Base-by-base conservation (phyloP, 1,140 invertebrate species). In the Drosophila pandora region DNA sequence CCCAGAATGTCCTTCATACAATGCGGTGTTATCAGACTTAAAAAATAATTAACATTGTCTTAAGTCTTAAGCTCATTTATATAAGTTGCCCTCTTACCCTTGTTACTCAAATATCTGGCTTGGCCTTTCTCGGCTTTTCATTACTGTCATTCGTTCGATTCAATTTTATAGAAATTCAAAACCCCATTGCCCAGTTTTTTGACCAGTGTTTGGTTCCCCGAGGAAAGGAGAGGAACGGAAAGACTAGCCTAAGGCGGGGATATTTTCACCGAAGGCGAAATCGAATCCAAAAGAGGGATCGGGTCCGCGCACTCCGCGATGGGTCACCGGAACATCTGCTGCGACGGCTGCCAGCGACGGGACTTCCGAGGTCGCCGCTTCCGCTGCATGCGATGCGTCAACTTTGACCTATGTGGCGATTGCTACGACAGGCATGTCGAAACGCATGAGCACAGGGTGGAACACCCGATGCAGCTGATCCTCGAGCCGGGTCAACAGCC, bases 391-490 rank as follows among this genome's bases (percentile, higher is more conserved):
- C 83, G 75, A 6, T 87, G 83, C 23, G 30, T 49, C 21, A 79
- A 79, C 63, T 87, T 76, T 34, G 84, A 87, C 43, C 75, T 87
- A 0, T 87, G 83, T 49, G 47, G 60, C n/a, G 63, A 79, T 2
- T 87, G 83, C 60, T 87, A 72, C 49, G 79, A 87, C 17, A 57
- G 55, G 37, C 63, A 50, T 6, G 43, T 83, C 2, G 67, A 88
- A 48, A 83, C 79, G 2, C 59, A 54, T 17, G 53, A 69, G 1
- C 83, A 87, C 45, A 41, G 55, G 1, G 2, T 43, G 7, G 63
- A 79, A 0, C 83, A 87, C 63, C 83, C 83, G 3, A 87, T 87
- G 83, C 75, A 88, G 50, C 45, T 87, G 10, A 61, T 88, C 0
- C 30, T 55, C 0, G 58, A 45, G 0, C 49, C 45, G 8, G 69